A percentile compares a stretch with the other conserved stretches of the same genome.
Evolutionary conservation across 92 coral and sea anemone genomes (phyloP).

Genomic region (Actinostola sp.): DNA sequence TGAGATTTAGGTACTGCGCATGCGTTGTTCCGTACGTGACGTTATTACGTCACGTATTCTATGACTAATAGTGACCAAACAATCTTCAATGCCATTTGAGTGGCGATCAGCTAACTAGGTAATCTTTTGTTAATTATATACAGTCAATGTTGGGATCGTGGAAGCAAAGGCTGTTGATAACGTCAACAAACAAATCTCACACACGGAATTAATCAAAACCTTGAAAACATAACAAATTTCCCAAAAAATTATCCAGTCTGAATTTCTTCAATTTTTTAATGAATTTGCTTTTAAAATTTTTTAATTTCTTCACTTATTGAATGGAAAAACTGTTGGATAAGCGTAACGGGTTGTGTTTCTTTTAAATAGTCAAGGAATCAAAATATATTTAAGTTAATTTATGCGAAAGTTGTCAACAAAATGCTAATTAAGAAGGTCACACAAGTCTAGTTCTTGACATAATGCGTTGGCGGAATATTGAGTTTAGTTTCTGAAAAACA

Average conservation of each 20-base stretch:
- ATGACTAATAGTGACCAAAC: constrained; percentile 9
- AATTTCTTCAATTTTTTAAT: background rate
- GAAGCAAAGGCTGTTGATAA: constrained; percentile 1
- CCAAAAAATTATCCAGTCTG: background rate
- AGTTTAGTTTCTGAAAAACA: background rate
- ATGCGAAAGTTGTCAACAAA: constrained; percentile 21
- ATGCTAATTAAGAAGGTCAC: constrained; percentile 10
- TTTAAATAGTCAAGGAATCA: background rate
- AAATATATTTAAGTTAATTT: background rate
- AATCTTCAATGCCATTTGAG: constrained; percentile 17
- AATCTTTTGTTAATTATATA: constrained; percentile 16
- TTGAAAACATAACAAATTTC: too few relatives aligned
- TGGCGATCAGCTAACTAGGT: constrained; percentile 14
- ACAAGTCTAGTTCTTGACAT: background rate
- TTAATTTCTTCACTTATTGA: too few relatives aligned
- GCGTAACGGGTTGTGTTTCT: background rate
- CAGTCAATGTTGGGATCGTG: background rate
- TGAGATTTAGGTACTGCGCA: constrained; percentile 4
- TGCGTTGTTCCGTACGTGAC: constrained; percentile 34
- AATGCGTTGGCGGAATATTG: constrained; percentile 25
- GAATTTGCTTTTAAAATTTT: background rate
- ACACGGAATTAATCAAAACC: background rate
- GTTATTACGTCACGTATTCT: constrained; percentile 25
- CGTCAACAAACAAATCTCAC: background rate
- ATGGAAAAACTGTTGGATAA: too few relatives aligned